Base-by-base conservation (phyloP, 1,140 invertebrate species). In the Drosophila aff. region DNA sequence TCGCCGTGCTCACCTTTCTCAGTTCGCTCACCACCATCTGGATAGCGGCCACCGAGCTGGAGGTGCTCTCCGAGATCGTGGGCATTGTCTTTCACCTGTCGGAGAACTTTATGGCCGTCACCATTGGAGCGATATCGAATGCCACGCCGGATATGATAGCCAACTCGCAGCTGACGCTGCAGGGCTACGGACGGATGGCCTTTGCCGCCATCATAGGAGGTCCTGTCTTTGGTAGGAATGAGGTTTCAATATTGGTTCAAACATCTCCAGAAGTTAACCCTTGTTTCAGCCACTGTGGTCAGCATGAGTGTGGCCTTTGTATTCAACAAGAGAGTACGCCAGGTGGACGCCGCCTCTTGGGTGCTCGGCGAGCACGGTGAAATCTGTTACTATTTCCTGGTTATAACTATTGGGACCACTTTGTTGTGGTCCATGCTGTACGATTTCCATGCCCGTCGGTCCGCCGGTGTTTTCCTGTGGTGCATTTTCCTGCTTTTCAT, bases 161-260 rank as follows among this genome's bases (percentile, higher is more conserved):
- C 11, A 86, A 86, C 36, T 28, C 66, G 11, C 53, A 58, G 4
- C 21, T 86, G 36, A 65, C 79, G 2, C 4, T 79, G 44, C 59
- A 79, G 33, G 82, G 82, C n/a, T 86, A 86, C 21, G 83, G 75
- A 2, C 58, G 65, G n/a, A 86, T 86, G 82, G 79, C 76, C 2
- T 86, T 82, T 57, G 82, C 82, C 4, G 79, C 79, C 11, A 59
- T 60, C 1, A 55, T 86, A 10, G 64, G 76, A 1, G 63, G 66
- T 13, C 76, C 83, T 9, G 28, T 86, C 7, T 79, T 86, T 26
- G 47, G 82, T 86, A 59, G 49, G 38, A 41, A 16, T 23, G 15
- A 28, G 1, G 6, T 3, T n/a, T 41, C 2, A 6, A 41, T 18
- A 38, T 6, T 11, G 28, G 0, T 7, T n/a, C 1, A 46, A 21